These are phyloP conservation scores for Macrophya annulata DNA, from an alignment of 2,888 invertebrate species.

Conservation along the genomic window DNA sequence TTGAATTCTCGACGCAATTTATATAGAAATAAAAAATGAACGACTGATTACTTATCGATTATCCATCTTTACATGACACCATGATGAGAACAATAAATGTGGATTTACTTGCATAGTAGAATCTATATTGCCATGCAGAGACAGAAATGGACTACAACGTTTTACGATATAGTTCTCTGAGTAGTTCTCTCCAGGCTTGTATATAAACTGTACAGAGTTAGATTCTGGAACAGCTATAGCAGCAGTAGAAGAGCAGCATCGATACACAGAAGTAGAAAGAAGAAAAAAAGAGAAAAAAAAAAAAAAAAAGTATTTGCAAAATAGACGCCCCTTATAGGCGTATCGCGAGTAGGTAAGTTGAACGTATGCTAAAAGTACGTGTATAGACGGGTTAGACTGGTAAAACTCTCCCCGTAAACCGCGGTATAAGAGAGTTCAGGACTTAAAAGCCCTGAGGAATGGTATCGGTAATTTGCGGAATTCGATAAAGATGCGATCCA, in stretches of 20 bases:
- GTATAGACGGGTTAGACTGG: conserved; percentile 18
- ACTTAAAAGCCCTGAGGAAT: conserved; percentile 48
- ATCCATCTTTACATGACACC: neutral
- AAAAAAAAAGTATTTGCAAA: conserved; percentile 26
- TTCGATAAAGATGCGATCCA: conserved; percentile 63
- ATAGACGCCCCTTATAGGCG: conserved; percentile 50
- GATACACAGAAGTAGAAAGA: too few species aligned
- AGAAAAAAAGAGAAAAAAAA: neutral
- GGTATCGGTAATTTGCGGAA: conserved; percentile 67
- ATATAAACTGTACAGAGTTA: conserved; percentile 2
- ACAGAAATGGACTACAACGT: neutral
- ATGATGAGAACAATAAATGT: neutral
- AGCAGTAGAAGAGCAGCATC: neutral
- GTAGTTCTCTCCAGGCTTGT: neutral
- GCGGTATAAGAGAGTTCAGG: neutral
- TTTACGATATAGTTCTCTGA: neutral
- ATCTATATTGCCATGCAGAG: neutral
- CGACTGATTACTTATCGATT: too few species aligned
- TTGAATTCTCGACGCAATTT: neutral
- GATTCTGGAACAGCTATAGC: neutral
- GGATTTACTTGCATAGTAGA: neutral
- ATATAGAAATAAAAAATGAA: too few species aligned
- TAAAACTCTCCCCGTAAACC: neutral
- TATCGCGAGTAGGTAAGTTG: conserved; percentile 21
- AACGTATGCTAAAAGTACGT: conserved; percentile 31